A percentile compares a stretch with the other conserved stretches of the same genome.
These are phyloP conservation scores for Etheostoma perlongum DNA, from an alignment of 2,797 vertebrate species.

Conservation along the genomic window DNA sequence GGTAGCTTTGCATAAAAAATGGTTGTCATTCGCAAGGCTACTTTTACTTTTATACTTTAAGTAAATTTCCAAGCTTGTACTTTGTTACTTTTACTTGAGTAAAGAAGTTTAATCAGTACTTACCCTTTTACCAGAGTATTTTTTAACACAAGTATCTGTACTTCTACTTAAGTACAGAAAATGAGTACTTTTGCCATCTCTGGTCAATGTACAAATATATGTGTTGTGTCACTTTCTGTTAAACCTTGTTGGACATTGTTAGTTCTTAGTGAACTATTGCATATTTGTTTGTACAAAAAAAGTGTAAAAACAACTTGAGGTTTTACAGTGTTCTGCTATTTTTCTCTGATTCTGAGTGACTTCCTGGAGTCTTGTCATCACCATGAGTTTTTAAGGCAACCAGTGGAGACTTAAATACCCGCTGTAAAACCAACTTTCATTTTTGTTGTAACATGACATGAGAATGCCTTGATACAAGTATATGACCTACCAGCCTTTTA, in stretches of 20 bases:
- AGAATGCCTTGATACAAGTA: conserved; percentile 7
- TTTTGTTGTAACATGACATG: neutral
- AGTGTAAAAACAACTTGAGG: neutral
- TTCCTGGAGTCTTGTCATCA: neutral
- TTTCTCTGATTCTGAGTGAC: neutral
- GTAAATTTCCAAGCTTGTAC: no score
- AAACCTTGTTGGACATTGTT: conserved; percentile 2
- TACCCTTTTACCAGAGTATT: no score
- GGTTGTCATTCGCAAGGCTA: no score
- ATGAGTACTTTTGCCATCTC: no score
- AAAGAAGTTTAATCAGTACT: no score
- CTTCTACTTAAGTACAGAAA: no score
- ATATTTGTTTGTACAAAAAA: conserved; percentile 21
- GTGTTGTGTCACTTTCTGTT: neutral
- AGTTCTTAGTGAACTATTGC: neutral
- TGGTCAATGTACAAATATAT: conserved; percentile 9
- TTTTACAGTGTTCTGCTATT: neutral
- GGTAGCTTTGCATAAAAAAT: no score
- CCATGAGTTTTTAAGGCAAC: neutral
- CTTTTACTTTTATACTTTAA: no score
- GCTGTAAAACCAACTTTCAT: neutral
- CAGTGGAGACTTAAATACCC: neutral
- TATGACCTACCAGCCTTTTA: conserved; percentile 18
- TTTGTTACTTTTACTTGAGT: no score
- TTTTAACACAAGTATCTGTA: no score